These are phyloP conservation scores for Alethe castanea DNA, from an alignment of 2,113 vertebrate species.

Conservation along the genomic window DNA sequence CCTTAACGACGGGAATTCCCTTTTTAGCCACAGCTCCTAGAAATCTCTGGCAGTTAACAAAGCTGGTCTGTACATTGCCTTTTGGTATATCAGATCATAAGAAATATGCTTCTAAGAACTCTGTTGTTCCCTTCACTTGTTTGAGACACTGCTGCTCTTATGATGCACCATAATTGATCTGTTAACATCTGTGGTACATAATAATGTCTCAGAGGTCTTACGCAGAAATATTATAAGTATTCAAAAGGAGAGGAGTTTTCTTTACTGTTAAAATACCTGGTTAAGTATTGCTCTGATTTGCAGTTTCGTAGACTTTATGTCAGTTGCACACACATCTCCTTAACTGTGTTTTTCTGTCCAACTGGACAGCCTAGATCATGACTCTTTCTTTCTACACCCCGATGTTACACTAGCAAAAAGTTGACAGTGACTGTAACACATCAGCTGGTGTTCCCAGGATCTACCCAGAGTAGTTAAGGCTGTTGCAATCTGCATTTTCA, in stretches of 20 bases:
- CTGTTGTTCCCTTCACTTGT: neutral
- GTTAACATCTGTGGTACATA: neutral
- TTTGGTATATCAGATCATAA: neutral
- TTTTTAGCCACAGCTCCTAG: neutral
- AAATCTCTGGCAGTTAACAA: neutral
- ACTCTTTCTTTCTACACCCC: neutral
- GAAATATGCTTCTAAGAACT: neutral
- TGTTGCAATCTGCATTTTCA: neutral
- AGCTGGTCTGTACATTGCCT: neutral
- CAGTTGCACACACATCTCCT: neutral
- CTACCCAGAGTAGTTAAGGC: neutral
- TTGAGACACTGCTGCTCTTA: neutral
- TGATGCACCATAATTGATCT: neutral
- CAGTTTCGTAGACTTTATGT: neutral
- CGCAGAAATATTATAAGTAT: neutral
- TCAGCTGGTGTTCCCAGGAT: neutral
- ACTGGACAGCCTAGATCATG: neutral
- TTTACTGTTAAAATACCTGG: neutral
- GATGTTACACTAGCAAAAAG: neutral
- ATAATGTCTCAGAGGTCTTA: neutral
- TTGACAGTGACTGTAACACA: neutral
- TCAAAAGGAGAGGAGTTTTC: neutral
- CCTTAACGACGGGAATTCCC: rapidly evolving
- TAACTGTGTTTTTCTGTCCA: neutral
- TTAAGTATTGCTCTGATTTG: neutral